Conservation (phyloP, 2,113 vertebrate genomes). For the Cyanistes caeruleus region DNA sequence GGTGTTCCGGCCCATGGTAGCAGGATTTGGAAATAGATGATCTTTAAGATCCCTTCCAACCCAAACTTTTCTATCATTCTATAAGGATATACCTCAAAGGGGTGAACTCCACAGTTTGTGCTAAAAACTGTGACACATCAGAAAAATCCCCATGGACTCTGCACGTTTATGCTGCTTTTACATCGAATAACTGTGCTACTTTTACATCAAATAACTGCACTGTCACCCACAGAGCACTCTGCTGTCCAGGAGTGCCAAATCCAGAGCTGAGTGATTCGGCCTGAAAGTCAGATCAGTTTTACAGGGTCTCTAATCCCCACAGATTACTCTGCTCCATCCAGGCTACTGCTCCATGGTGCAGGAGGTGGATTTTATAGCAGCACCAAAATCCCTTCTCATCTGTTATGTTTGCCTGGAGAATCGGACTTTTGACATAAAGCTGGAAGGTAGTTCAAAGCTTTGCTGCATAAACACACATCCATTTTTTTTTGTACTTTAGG, state of each 20-base stretch:
- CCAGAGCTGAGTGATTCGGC: not conserved
- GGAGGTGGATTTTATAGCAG: constrained; percentile 41
- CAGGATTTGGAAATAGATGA: not conserved
- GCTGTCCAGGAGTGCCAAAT: not conserved
- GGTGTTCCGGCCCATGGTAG: not conserved
- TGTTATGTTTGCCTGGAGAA: constrained; percentile 61
- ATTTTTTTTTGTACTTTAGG: constrained; percentile 59
- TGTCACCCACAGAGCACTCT: not conserved
- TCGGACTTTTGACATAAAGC: constrained; percentile 65
- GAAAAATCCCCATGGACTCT: not conserved
- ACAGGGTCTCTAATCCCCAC: not conserved
- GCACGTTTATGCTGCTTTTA: rapidly evolving
- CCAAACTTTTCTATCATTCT: not conserved
- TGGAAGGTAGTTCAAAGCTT: constrained; percentile 70
- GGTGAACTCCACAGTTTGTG: not conserved
- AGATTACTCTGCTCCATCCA: not conserved
- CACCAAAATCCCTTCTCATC: not conserved
- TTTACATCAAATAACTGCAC: not conserved
- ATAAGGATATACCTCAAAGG: not conserved
- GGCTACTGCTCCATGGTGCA: constrained; percentile 26
- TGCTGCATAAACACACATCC: constrained; percentile 66
- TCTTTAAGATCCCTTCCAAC: not conserved
- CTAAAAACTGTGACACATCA: not conserved
- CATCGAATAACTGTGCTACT: not conserved
- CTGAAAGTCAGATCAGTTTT: not conserved